phyloP scores from a whole-genome alignment of 1,140 invertebrate genomes.

The Stenopsyche tienmushanensis region DNA sequence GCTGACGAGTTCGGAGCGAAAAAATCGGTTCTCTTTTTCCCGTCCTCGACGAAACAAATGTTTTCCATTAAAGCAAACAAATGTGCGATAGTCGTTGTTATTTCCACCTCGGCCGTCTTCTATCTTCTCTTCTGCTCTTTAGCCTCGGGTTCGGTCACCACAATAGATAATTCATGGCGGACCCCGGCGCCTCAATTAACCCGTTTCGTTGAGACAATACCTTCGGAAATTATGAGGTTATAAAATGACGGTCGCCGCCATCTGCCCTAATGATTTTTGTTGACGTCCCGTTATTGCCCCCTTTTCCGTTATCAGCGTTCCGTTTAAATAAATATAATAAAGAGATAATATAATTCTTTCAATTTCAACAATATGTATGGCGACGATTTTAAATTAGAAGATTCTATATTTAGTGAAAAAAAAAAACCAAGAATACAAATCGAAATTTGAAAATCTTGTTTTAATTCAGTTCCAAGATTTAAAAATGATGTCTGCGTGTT shows the following conservation, averaged over 20 bases:
- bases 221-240: constrained; percentile 32
- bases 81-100: constrained; percentile 1
- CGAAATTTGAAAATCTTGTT: too few species aligned
- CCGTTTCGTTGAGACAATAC: constrained; percentile 27
- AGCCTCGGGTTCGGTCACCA: constrained; percentile 15
- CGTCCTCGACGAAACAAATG: constrained; percentile 12
- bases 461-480: too few species aligned
- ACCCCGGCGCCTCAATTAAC: constrained; percentile 30
- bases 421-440: too few species aligned
- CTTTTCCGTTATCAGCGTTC: constrained; percentile 18
- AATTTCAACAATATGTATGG: too few species aligned
- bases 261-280: constrained; percentile 30
- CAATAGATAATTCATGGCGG: constrained; percentile 30
- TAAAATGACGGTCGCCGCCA: constrained; percentile 23
- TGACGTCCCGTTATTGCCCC: constrained; percentile 16
- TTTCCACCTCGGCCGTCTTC: not conserved
- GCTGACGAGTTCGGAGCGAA: not conserved
- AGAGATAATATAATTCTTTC: too few species aligned
- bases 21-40: not conserved
- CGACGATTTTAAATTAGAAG: too few species aligned
- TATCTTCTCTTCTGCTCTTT: not conserved
- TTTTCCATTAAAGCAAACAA: constrained; percentile 28
- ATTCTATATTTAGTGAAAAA: too few species aligned
- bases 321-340: constrained; percentile 22
- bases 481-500: too few species aligned